phyloP scores from a whole-genome alignment of 2,888 invertebrate genomes.

The Xanthia icteritia region DNA sequence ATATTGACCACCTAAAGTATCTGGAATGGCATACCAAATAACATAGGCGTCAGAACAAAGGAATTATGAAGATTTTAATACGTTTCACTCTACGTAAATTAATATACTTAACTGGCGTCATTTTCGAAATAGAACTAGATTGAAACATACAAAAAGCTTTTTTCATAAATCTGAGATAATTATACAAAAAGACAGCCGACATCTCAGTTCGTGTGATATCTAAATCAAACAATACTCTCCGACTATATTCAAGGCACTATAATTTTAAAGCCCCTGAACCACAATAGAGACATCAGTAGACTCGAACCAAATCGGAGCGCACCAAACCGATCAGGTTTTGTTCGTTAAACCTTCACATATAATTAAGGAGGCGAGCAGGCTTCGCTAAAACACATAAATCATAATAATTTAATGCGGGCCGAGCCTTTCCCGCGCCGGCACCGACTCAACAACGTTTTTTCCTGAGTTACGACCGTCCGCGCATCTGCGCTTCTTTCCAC shows the following conservation, averaged over 20 bases:
- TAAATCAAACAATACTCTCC: slow-evolving; percentile 25
- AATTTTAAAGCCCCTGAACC: slow-evolving; percentile 37
- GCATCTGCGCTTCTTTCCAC: slow-evolving; percentile 83
- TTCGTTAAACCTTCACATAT: slow-evolving; percentile 86
- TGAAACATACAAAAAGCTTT: background rate
- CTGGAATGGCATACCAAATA: background rate
- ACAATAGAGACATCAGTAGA: slow-evolving; percentile 63
- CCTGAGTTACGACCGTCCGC: slow-evolving; percentile 79
- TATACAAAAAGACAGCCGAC: background rate
- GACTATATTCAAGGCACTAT: slow-evolving; percentile 24
- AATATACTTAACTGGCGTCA: background rate
- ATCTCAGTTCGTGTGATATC: background rate
- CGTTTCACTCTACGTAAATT: background rate
- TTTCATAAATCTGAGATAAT: background rate
- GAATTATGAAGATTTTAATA: background rate
- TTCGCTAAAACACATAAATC: slow-evolving; percentile 89
- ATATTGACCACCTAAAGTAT: background rate
- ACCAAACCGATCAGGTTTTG: slow-evolving; percentile 78
- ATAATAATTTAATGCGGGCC: slow-evolving; percentile 88
- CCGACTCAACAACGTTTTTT: slow-evolving; percentile 73
- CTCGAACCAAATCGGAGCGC: slow-evolving; percentile 61
- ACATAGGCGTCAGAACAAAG: background rate
- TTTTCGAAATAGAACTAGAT: background rate
- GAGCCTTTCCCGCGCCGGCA: slow-evolving; percentile 80
- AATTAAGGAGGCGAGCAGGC: slow-evolving; percentile 85